These are phyloP conservation scores for Sebastes aleutianus DNA, from an alignment of 2,797 vertebrate species.

Conservation along the genomic window DNA sequence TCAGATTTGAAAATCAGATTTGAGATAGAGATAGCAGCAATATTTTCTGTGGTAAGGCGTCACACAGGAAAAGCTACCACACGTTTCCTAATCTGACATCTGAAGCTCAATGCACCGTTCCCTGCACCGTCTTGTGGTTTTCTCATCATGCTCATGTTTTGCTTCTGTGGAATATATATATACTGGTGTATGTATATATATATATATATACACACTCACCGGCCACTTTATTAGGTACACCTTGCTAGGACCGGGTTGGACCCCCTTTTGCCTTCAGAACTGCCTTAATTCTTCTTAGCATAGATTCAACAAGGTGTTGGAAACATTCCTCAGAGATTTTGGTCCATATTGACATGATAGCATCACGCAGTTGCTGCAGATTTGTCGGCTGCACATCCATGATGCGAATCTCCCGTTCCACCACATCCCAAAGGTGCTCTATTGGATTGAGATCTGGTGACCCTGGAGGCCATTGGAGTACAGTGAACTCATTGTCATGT, in stretches of 20 bases:
- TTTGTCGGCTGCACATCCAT: slow-evolving; percentile 61
- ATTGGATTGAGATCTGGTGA: slow-evolving; percentile 4
- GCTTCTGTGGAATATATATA: neutral
- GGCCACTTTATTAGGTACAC: too few relatives aligned
- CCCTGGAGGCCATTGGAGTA: too few relatives aligned
- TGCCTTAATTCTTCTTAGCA: neutral
- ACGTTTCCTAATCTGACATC: neutral
- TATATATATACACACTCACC: too few relatives aligned
- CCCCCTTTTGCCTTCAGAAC: neutral
- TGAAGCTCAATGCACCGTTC: too few relatives aligned
- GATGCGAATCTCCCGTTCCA: slow-evolving; percentile 50
- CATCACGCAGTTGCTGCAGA: slow-evolving; percentile 26
- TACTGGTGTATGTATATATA: too few relatives aligned
- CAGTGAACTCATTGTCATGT: neutral
- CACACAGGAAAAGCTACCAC: neutral
- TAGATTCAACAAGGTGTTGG: neutral
- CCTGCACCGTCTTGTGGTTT: neutral
- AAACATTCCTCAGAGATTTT: slow-evolving; percentile 22
- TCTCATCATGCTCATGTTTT: neutral
- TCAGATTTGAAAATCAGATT: neutral
- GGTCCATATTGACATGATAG: slow-evolving; percentile 16
- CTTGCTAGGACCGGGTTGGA: neutral
- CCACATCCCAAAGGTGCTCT: slow-evolving; percentile 18
- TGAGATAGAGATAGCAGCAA: too few relatives aligned
- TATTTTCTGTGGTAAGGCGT: neutral